A percentile compares a stretch with the other conserved stretches of the same genome.
These are phyloP conservation scores for Spodoptera littoralis DNA, from an alignment of 2,888 invertebrate genomes.

Conservation along the genomic window DNA sequence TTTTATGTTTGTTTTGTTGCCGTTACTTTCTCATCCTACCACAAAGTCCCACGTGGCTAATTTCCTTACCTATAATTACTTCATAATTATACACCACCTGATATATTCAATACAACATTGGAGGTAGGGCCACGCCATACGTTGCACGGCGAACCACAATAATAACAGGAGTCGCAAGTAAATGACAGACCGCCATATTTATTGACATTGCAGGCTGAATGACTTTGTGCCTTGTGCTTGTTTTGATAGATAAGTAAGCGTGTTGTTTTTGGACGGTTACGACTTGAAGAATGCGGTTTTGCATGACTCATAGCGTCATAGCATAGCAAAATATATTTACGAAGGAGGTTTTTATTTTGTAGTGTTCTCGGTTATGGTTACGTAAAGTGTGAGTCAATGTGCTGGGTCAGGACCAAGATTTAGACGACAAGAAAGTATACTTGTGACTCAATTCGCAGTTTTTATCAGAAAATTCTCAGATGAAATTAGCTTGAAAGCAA, in stretches of 20 bases:
- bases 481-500: too few species aligned
- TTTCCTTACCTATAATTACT: neutral
- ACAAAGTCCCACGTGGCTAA: neutral
- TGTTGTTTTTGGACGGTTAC: conserved; percentile 13
- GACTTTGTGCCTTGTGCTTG: conserved; percentile 18
- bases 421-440: too few species aligned
- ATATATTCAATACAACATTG: conserved; percentile 1
- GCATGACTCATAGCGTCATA: conserved; percentile 22
- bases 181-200: conserved; percentile 15
- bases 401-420: too few species aligned
- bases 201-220: conserved; percentile 13
- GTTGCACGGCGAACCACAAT: neutral
- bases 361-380: conserved; percentile 15
- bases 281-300: conserved; percentile 23
- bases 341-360: conserved; percentile 9
- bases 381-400: too few species aligned
- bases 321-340: conserved; percentile 3
- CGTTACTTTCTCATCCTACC: neutral
- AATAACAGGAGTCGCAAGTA: conserved; percentile 4
- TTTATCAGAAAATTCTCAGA: too few species aligned
- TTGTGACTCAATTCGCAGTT: too few species aligned
- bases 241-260: conserved; percentile 23
- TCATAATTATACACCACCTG: conserved; percentile 9
- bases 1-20: too few species aligned
- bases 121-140: neutral